phyloP scores from a whole-genome alignment of 2,888 invertebrate genomes.

The Lasioglossum morio region DNA sequence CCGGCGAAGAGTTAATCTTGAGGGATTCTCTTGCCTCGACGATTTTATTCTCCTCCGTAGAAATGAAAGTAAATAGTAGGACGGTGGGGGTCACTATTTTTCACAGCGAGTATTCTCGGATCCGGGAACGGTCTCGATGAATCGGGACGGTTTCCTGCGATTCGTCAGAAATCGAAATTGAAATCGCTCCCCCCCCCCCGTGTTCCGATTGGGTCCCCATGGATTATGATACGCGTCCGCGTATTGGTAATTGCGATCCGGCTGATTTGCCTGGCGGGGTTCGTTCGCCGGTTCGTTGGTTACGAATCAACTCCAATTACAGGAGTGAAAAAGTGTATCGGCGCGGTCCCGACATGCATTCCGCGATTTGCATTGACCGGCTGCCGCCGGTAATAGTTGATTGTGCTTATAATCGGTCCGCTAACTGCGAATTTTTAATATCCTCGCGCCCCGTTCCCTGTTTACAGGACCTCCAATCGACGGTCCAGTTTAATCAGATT shows the following conservation, averaged over 20 bases:
- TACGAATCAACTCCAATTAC: slow-evolving; percentile 53
- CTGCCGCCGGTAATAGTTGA: slow-evolving; percentile 30
- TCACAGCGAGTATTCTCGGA: not conserved
- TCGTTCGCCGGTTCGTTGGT: slow-evolving; percentile 42
- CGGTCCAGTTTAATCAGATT: not conserved
- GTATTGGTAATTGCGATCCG: slow-evolving; percentile 45
- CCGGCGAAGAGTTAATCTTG: not conserved
- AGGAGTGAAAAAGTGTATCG: slow-evolving; percentile 42
- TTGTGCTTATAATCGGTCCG: slow-evolving; percentile 19
- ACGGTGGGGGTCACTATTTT: not conserved
- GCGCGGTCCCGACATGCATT: not conserved
- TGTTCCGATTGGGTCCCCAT: not conserved
- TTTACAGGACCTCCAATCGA: not conserved
- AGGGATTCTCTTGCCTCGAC: not conserved
- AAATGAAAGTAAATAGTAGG: not conserved
- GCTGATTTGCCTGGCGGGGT: slow-evolving; percentile 41
- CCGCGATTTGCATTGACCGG: slow-evolving; percentile 25
- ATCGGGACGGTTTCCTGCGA: not conserved
- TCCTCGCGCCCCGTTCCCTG: not conserved
- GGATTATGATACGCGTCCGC: slow-evolving; percentile 47
- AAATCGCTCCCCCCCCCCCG: slow-evolving; percentile 26
- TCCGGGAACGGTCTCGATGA: not conserved
- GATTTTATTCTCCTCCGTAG: not conserved
- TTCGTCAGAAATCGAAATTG: slow-evolving; percentile 48
- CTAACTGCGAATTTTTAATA: slow-evolving; percentile 11